Evolutionary conservation across 2,797 vertebrate species (phyloP), one percentile per base, ranked within the genome.

Genomic region (Ctenosaura bakeri): DNA sequence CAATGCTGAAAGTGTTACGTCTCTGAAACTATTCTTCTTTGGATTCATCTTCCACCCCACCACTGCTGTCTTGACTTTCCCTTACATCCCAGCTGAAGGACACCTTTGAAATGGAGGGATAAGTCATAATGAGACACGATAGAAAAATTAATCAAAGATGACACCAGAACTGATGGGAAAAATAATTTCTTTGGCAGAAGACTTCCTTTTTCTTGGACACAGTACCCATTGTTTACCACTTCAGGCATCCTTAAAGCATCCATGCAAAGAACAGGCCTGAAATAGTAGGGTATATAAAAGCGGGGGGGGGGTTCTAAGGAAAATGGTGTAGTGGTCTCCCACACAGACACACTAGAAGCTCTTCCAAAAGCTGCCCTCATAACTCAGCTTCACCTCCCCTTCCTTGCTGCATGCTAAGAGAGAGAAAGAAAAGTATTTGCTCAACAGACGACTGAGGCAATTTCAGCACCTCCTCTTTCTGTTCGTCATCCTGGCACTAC

Each of bases 81-180:
- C 85, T 82, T 4, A 1, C 66, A 84, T 89, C 91, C 94, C 71
- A 22, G 10, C 76, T 93, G 94, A 96, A 97, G 95, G 96, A 95
- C 95, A 90, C 81, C 88, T 96, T 91, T 93, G 92, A 95, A 93
- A 94, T 89, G 69, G 91, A 94, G 42, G 71, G 88, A 93, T 91
- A 95, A 95, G 91, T 93, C 0, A 29, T 95, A 96, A 96, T 91
- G 91, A 95, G 93, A 78, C 90, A 38, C 93, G 90, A 94, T 92
- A 91, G 0, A 0, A 92, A 92, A 93, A 96, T 96, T 96, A 96
- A 96, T 96, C 94, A 95, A 93, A 96, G 91, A 88, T 90, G 97
- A 96, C 94, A 95, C 78, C 10, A 88, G 90, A 94, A 92, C 85
- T 90, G 74, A 94, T 90, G 90, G 87, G 93, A 93, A 91, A 93